These are phyloP conservation scores for Falco novaeseelandiae DNA, from an alignment of 2,797 vertebrate genomes.

Conservation along the genomic window DNA sequence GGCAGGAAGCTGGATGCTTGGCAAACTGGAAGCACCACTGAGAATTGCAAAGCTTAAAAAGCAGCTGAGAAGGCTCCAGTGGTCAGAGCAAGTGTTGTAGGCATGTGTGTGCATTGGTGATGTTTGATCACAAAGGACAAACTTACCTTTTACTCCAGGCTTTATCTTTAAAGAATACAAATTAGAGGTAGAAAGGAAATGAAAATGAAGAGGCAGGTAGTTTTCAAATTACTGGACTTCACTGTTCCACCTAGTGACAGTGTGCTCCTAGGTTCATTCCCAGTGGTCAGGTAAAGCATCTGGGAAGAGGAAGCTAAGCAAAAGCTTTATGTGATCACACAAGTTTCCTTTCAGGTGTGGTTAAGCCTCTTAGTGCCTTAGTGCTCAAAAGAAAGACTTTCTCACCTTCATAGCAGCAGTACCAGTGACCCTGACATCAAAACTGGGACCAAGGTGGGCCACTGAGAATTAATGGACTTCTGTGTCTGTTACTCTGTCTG, in stretches of 20 bases:
- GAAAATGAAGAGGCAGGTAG: not conserved
- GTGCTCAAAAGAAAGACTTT: not conserved
- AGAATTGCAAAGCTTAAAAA: not conserved
- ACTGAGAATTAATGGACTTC: not conserved
- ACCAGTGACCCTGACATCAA: not conserved
- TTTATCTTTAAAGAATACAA: not conserved
- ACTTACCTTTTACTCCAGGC: not conserved
- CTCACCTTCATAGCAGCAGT: not conserved
- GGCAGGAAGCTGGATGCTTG: not conserved
- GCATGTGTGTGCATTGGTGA: not conserved
- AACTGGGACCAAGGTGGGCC: not conserved
- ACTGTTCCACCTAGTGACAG: not conserved
- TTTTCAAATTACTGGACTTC: not conserved
- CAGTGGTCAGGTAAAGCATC: not conserved
- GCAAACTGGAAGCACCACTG: not conserved
- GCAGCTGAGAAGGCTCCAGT: not conserved
- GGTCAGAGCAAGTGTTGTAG: not conserved
- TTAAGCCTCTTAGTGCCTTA: not conserved
- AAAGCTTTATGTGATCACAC: not conserved
- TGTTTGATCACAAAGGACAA: not conserved
- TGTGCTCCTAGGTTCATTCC: not conserved
- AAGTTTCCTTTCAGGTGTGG: not conserved
- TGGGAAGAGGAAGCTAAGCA: not conserved
- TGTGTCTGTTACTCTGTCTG: not conserved
- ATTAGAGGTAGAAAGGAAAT: not conserved